Evolutionary conservation across 2,797 vertebrate species (phyloP).

Genomic region (Valencia hispanica): DNA sequence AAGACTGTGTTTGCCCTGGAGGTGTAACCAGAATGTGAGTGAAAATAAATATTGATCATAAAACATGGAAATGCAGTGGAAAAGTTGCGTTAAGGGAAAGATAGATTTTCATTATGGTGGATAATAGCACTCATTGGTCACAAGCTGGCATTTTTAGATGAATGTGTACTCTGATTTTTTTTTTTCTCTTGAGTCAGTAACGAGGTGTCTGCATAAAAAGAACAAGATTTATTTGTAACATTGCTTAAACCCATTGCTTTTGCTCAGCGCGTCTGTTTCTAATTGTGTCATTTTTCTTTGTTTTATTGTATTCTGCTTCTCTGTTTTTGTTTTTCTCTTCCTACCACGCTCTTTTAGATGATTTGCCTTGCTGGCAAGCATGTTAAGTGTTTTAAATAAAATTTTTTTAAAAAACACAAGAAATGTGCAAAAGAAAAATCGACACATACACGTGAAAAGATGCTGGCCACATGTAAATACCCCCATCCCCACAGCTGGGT

Average conservation of each 20-base stretch:
- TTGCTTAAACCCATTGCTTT: slow-evolving; percentile 35
- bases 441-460: background rate
- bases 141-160: background rate
- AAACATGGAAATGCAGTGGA: background rate
- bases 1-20: slow-evolving; percentile 2
- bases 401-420: no score
- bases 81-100: background rate
- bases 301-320: slow-evolving; percentile 45
- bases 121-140: background rate
- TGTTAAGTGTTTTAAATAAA: slow-evolving; percentile 72
- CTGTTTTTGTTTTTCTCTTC: slow-evolving; percentile 27
- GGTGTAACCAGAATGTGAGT: background rate
- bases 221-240: background rate
- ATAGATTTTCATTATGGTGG: background rate
- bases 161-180: background rate
- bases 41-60: background rate
- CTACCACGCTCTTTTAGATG: slow-evolving; percentile 24
- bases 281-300: slow-evolving; percentile 55
- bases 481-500: slow-evolving; percentile 5
- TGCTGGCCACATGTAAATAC: slow-evolving; percentile 8
- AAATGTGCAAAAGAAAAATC: slow-evolving; percentile 16
- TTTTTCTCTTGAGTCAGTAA: background rate
- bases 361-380: slow-evolving; percentile 66
- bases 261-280: slow-evolving; percentile 46
- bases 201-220: slow-evolving; percentile 1